These are phyloP conservation scores for Prosopocoilus inquinatus DNA, from an alignment of 2,888 invertebrate species.

Conservation along the genomic window DNA sequence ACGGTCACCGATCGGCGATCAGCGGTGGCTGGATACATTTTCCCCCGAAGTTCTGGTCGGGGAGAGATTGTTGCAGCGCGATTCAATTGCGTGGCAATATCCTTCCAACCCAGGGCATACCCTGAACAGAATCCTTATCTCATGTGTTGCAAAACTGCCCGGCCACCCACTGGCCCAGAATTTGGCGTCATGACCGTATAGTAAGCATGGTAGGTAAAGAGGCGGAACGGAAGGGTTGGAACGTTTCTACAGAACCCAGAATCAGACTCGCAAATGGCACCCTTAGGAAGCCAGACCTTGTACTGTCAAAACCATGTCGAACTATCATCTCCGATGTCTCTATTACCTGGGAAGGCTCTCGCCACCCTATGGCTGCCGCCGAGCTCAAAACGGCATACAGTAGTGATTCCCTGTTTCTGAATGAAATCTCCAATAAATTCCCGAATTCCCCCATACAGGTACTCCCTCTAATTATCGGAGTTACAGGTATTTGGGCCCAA, in stretches of 20 bases:
- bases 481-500: too few relatives aligned
- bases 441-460: too few relatives aligned
- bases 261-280: slow-evolving; percentile 10
- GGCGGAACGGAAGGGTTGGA: slow-evolving; percentile 11
- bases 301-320: slow-evolving; percentile 5
- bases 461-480: too few relatives aligned
- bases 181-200: slow-evolving; percentile 17
- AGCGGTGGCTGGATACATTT: slow-evolving; percentile 9
- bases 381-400: slow-evolving; percentile 16
- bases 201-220: background rate
- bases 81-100: slow-evolving; percentile 29
- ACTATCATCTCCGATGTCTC: slow-evolving; percentile 14
- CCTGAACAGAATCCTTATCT: slow-evolving; percentile 23
- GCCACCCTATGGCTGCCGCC: slow-evolving; percentile 9
- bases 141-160: too few relatives aligned
- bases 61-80: slow-evolving; percentile 27
- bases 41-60: slow-evolving; percentile 29
- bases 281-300: slow-evolving; percentile 19
- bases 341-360: slow-evolving; percentile 22
- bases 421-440: too few relatives aligned
- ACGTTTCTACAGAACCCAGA: slow-evolving; percentile 15
- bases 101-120: slow-evolving; percentile 7
- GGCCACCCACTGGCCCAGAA: slow-evolving; percentile 24
- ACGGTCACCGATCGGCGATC: background rate
- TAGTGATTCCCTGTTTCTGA: too few relatives aligned